Evolutionary conservation across 2,113 vertebrate genomes (phyloP), one percentile per base, ranked within the genome.

Genomic region (Centropus bengalensis): DNA sequence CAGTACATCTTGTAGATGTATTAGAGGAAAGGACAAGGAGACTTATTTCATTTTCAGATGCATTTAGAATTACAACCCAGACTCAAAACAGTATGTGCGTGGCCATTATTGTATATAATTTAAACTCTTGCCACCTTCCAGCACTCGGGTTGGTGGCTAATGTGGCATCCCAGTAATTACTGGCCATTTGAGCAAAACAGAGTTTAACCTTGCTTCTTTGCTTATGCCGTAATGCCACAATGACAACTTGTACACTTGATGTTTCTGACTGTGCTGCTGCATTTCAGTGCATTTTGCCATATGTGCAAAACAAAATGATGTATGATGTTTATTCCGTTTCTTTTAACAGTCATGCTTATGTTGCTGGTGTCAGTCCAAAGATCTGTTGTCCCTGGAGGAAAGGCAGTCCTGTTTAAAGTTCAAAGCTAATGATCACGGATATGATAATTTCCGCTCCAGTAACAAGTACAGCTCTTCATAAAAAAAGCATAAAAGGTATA

Each of bases 401-500:
- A 98, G 97, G 91, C 98, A 98, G 89, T 98, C 98, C 45, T 99
- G 99, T 95, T 97, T 99, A 96, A 99, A 99, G 98, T 99, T 98
- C 97, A 99, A 98, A 98, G 98, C 97, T 94, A 98, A 98, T 64
- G 98, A 99, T 94, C 98, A 98, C 12, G 98, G 97, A 97, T 98
- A 99, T 97, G 99, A 98, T 98, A 98, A 98, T 97, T 99, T 98
- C 96, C 98, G 98, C 49, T 96, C 98, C 96, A 99, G 98, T 97
- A 99, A 99, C 98, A 99, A 99, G 97, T 99, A 99, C 96, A 98
- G 98, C 54, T 98, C 98, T 58, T 98, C 98, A 63, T 99, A 98
- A 98, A 97, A 86, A 67, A 79, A 94, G 58, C 30, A 54, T 70
- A 71, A 77, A 86, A 95, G 80, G 78, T 91, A 44, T 94, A 94